phyloP scores from a whole-genome alignment of 2,888 invertebrate species.

The Nemapogon koenigi region DNA sequence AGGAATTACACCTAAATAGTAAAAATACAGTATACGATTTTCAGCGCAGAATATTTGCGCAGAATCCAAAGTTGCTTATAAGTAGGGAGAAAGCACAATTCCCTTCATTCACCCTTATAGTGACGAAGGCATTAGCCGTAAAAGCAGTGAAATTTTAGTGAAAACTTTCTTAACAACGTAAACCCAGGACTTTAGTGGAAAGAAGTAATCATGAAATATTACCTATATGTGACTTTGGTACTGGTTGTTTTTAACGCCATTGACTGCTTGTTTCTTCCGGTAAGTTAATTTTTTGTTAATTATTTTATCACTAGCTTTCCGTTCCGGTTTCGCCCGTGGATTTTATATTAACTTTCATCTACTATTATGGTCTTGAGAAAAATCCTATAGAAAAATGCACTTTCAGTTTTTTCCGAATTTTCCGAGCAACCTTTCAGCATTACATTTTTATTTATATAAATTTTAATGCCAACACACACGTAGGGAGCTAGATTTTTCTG shows the following conservation, averaged over 20 bases:
- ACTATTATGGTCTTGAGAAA: too few species aligned
- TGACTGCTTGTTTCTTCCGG: conserved; percentile 41
- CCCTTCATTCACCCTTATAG: conserved; percentile 49
- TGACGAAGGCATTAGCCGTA: conserved; percentile 30
- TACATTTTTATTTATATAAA: too few species aligned
- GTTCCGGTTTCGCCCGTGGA: too few species aligned
- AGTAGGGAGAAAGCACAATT: conserved; percentile 32
- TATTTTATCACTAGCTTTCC: too few species aligned
- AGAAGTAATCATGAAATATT: conserved; percentile 35
- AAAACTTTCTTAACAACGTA: conserved; percentile 15
- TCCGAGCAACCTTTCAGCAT: too few species aligned
- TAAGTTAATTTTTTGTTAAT: conserved; percentile 25
- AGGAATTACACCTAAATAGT: too few species aligned
- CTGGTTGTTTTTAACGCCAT: conserved; percentile 36
- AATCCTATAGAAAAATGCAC: too few species aligned
- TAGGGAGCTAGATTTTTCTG: too few species aligned
- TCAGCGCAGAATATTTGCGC: conserved; percentile 33
- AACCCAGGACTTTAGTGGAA: background rate
- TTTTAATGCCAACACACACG: too few species aligned
- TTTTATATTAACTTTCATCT: too few species aligned
- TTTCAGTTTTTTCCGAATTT: too few species aligned
- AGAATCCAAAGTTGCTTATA: conserved; percentile 43
- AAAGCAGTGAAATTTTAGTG: conserved; percentile 17
- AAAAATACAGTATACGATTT: too few species aligned
- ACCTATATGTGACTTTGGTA: conserved; percentile 32